Evolutionary conservation across 2,113 vertebrate species (phyloP).

Genomic region (Hoplias malabaricus): DNA sequence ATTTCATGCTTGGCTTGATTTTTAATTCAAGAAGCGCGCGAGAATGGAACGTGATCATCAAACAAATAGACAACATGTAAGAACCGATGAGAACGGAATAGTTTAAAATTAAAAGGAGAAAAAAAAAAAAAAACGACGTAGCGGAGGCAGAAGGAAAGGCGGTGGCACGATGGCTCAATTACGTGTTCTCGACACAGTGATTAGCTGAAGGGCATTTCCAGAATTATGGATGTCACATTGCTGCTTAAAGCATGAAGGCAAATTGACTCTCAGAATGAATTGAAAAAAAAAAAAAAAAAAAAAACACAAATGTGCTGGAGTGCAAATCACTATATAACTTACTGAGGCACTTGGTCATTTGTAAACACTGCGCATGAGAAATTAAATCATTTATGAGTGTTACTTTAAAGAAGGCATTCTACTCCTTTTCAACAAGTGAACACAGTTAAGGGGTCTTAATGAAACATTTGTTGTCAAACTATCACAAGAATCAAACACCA

Average conservation of each 20-base stretch:
- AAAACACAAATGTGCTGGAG: not conserved
- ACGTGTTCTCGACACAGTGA: not conserved
- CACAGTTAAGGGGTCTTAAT: too few species aligned
- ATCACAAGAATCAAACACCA: too few species aligned
- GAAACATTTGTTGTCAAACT: too few species aligned
- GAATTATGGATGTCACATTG: conserved; percentile 4
- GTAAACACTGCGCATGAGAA: not conserved
- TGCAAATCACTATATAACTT: not conserved
- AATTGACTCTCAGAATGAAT: not conserved
- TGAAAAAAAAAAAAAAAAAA: too few species aligned
- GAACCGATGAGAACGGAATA: conserved; percentile 50
- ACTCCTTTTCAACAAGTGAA: too few species aligned
- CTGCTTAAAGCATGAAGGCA: not conserved
- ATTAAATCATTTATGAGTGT: not conserved
- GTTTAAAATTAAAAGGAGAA: too few species aligned
- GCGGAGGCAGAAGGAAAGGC: conserved; percentile 17
- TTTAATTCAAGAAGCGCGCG: conserved; percentile 60
- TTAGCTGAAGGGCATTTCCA: not conserved
- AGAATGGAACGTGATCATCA: conserved; percentile 53
- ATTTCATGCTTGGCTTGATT: conserved; percentile 68
- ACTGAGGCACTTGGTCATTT: not conserved
- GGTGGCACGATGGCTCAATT: not conserved
- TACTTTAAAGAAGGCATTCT: not conserved
- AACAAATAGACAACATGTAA: conserved; percentile 48
- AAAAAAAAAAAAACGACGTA: too few species aligned